Conservation (phyloP, 2,797 vertebrate genomes). For the Morus bassanus region DNA sequence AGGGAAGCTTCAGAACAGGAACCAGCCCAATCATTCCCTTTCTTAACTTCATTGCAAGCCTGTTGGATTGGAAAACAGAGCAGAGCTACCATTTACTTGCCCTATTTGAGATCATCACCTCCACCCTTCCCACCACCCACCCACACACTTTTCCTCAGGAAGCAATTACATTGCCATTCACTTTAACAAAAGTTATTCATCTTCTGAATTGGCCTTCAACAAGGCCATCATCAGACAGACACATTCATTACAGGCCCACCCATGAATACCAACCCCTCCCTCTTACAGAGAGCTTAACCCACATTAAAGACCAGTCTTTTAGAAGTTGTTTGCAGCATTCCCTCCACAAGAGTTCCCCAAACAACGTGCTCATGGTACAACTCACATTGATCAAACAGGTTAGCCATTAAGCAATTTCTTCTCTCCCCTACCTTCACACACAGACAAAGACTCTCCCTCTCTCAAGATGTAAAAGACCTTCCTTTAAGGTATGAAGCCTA, state of each 20-base stretch:
- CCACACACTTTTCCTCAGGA: conserved; percentile 23
- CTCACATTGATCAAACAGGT: not conserved
- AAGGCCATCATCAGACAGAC: not conserved
- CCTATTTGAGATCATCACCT: conserved; percentile 3
- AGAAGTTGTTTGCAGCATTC: conserved; percentile 10
- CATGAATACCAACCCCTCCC: not conserved
- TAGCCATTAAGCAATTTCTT: not conserved
- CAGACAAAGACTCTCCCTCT: not conserved
- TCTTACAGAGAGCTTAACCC: not conserved
- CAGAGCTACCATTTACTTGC: not conserved
- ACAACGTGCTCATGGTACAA: not conserved
- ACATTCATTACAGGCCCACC: not conserved
- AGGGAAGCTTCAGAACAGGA: not conserved
- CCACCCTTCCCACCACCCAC: conserved; percentile 13
- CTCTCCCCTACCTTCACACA: not conserved
- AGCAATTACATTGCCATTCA: conserved; percentile 20
- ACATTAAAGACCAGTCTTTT: conserved; percentile 23
- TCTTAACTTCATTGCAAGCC: not conserved
- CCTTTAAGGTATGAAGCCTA: not conserved
- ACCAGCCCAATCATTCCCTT: not conserved
- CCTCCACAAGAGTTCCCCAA: not conserved
- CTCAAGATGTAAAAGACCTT: not conserved
- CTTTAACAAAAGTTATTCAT: conserved; percentile 31
- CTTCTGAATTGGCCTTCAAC: not conserved
- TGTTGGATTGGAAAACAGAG: not conserved